Conservation (phyloP, 1,140 invertebrate species). For the Drosophila tani region DNA sequence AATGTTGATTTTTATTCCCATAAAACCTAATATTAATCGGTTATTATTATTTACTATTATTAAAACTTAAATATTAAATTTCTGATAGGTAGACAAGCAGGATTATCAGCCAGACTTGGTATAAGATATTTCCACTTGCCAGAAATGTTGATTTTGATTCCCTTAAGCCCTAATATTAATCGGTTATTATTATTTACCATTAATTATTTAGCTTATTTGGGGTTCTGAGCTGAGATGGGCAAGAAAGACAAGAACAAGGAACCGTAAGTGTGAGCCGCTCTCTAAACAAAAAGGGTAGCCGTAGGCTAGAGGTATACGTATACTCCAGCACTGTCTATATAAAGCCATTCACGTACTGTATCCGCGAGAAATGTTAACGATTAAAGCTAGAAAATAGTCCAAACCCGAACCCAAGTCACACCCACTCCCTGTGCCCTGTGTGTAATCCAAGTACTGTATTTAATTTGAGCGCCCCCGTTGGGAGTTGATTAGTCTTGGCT, state of each 20-base stretch:
- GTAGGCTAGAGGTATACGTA: constrained; percentile 57
- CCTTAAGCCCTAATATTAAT: not conserved
- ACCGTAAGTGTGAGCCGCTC: constrained; percentile 69
- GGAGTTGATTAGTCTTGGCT: constrained; percentile 63
- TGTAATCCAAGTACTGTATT: constrained; percentile 59
- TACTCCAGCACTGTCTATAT: constrained; percentile 57
- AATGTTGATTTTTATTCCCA: not conserved
- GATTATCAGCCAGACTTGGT: too few species aligned
- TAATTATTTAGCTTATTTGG: constrained; percentile 26
- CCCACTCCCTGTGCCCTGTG: constrained; percentile 20
- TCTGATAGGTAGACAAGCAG: not conserved
- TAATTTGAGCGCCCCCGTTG: constrained; percentile 68
- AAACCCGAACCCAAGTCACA: constrained; percentile 9
- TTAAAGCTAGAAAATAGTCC: constrained; percentile 28
- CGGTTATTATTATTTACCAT: constrained; percentile 8
- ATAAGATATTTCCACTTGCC: not conserved
- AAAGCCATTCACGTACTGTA: constrained; percentile 30
- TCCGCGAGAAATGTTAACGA: constrained; percentile 27
- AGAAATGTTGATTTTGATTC: not conserved
- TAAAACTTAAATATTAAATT: too few species aligned
- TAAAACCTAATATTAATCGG: not conserved
- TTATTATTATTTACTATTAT: constrained; percentile 11
- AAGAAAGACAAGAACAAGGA: constrained; percentile 84
- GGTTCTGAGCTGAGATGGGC: constrained; percentile 63
- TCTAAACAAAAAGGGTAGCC: not conserved